Conservation (phyloP, 1,140 invertebrate genomes). For the Pteromalus puparum region DNA sequence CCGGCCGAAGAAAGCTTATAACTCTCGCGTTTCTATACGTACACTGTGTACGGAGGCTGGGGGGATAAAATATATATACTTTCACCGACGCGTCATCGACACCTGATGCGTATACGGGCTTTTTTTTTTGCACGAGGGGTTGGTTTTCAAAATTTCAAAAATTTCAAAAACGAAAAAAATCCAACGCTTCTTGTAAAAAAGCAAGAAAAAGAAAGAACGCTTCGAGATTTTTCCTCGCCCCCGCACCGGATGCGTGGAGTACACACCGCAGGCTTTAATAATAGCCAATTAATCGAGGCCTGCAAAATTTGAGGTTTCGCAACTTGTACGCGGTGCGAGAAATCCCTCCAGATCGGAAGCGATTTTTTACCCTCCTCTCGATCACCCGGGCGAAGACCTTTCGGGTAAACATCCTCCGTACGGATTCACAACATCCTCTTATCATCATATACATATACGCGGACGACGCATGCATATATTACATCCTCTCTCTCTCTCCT, state of each 20-base stretch:
- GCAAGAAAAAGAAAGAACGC: background rate
- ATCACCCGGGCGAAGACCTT: background rate
- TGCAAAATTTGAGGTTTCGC: background rate
- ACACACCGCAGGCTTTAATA: too few relatives aligned
- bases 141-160: too few relatives aligned
- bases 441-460: too few relatives aligned
- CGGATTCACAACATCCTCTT: slow-evolving; percentile 37
- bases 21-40: slow-evolving; percentile 34
- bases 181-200: too few relatives aligned
- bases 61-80: too few relatives aligned
- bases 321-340: background rate
- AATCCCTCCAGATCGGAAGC: background rate
- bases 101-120: too few relatives aligned
- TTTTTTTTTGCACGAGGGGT: too few relatives aligned
- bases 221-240: slow-evolving; percentile 23
- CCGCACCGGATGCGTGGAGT: background rate
- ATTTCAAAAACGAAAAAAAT: too few relatives aligned
- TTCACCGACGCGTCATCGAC: slow-evolving; percentile 47
- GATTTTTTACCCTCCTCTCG: background rate
- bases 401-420: background rate
- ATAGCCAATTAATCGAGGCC: background rate
- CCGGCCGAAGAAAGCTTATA: slow-evolving; percentile 36
- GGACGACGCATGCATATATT: too few relatives aligned
- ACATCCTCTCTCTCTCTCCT: too few relatives aligned
- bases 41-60: too few relatives aligned